Base-by-base conservation (phyloP, 2,113 vertebrate genomes). In the Forbesichthys agassizii region DNA sequence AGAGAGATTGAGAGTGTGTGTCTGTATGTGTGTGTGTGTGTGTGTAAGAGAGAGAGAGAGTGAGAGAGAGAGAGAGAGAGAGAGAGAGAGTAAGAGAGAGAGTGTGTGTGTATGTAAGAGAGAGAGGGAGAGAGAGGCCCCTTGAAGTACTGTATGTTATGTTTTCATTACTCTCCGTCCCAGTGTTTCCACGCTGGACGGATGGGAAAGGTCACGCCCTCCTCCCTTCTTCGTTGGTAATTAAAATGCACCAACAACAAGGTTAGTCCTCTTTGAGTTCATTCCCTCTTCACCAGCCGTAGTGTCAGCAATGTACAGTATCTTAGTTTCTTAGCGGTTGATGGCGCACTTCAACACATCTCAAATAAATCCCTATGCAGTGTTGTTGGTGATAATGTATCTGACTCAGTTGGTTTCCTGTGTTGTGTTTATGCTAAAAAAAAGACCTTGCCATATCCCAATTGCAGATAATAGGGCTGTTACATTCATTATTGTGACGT, bases 191-290 rank as follows among this genome's bases (percentile, higher is more conserved):
- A 84, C 68, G 74, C 61, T 49, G 4, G 51, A 47, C 6, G 2
- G 71, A 71, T 77, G 54, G 59, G 47, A 79, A 66, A 80, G 83
- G 77, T 88, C 77, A 86, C 71, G 60, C 53, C 52, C n/a, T 33
- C 46, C 46, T 48, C 61, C 27, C 61, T 53, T 36, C 48, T 36
- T 13, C 4, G 36, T 48, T 12, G 12, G 54, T 56, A 11, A 42
- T 64, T 71, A 27, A 42, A 42, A 42, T 42, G 4, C 7, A 42
- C 5, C 36, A 8, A 42, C 36, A 8, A 42, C 36, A 2, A 27
- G 27, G 36, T 33, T 54, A 16, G 10, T 16, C 11, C 9, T 16
- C 33, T 14, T 52, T 49, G 18, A 18, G 33, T 36, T 71, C 64
- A 10, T 11, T 56, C n/a, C 5, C 36, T 33, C 54, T 20, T 13